These are phyloP conservation scores for Paraplagusia blochii DNA, from an alignment of 2,113 vertebrate genomes.

Conservation along the genomic window DNA sequence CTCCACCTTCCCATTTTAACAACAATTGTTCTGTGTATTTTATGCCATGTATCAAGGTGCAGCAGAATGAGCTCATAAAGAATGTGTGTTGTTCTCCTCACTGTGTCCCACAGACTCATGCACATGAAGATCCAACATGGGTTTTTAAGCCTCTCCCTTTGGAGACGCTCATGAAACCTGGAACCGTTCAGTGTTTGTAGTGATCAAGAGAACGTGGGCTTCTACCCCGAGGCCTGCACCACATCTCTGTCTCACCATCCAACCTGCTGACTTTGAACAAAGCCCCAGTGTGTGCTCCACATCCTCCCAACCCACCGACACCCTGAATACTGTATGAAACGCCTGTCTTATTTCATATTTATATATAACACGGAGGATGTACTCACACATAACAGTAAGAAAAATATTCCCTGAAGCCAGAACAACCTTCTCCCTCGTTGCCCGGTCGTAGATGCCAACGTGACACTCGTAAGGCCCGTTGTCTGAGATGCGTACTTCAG, in stretches of 20 bases:
- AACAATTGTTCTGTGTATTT: no score
- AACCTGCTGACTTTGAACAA: slow-evolving; percentile 22
- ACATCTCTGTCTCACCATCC: slow-evolving; percentile 12
- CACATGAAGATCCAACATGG: neutral
- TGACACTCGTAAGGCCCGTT: slow-evolving; percentile 97
- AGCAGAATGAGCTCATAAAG: no score
- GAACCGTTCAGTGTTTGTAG: slow-evolving; percentile 11
- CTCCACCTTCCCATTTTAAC: no score
- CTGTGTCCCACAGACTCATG: neutral
- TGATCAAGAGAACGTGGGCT: slow-evolving; percentile 11
- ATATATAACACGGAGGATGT: slow-evolving; percentile 5
- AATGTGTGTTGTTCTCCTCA: no score
- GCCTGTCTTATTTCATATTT: neutral
- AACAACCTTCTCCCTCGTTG: slow-evolving; percentile 92
- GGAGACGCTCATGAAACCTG: slow-evolving; percentile 2
- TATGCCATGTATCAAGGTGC: no score
- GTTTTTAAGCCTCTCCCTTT: slow-evolving; percentile 6
- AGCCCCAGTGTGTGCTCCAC: neutral
- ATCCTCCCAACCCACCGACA: slow-evolving; percentile 8
- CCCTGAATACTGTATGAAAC: neutral
- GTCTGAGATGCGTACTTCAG: slow-evolving; percentile 93
- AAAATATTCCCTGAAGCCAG: slow-evolving; percentile 92
- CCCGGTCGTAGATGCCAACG: slow-evolving; percentile 94
- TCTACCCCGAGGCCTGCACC: slow-evolving; percentile 5
- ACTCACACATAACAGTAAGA: slow-evolving; percentile 97